phyloP scores from a whole-genome alignment of 2,888 invertebrate species.

The Ellobium chinense region DNA sequence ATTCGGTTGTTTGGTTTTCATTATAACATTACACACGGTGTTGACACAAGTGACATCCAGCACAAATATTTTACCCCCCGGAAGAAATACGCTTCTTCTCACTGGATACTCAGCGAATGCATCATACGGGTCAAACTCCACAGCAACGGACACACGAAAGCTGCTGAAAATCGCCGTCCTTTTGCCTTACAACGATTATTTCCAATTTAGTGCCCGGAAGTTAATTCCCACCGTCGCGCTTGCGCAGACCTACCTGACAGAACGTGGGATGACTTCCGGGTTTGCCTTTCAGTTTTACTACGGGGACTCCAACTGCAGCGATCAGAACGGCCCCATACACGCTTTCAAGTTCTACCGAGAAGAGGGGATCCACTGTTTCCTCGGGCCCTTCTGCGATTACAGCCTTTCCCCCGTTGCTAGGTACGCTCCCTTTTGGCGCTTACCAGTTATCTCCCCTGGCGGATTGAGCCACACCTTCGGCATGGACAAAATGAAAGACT shows the following conservation, averaged over 20 bases:
- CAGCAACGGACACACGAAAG: background rate
- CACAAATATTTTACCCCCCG: too few species aligned
- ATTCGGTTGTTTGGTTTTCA: background rate
- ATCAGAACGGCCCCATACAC: conserved; percentile 58
- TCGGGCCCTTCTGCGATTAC: conserved; percentile 80
- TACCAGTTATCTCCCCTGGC: conserved; percentile 88
- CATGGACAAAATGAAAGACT: conserved; percentile 59
- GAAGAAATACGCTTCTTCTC: background rate
- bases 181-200: conserved; percentile 49
- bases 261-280: background rate
- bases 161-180: conserved; percentile 52
- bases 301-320: conserved; percentile 54
- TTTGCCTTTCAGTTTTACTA: conserved; percentile 47
- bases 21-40: background rate
- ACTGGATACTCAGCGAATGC: background rate
- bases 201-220: conserved; percentile 52
- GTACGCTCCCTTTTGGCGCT: conserved; percentile 93
- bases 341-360: conserved; percentile 69
- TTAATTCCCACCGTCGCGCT: conserved; percentile 63
- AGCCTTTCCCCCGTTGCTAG: conserved; percentile 93
- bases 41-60: too few species aligned
- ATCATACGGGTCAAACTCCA: too few species aligned
- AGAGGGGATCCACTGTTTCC: conserved; percentile 62
- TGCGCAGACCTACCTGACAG: conserved; percentile 52
- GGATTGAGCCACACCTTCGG: conserved; percentile 75